Evolutionary conservation across 2,797 vertebrate genomes (phyloP).

Genomic region (Mormyrus hasselquistii): DNA sequence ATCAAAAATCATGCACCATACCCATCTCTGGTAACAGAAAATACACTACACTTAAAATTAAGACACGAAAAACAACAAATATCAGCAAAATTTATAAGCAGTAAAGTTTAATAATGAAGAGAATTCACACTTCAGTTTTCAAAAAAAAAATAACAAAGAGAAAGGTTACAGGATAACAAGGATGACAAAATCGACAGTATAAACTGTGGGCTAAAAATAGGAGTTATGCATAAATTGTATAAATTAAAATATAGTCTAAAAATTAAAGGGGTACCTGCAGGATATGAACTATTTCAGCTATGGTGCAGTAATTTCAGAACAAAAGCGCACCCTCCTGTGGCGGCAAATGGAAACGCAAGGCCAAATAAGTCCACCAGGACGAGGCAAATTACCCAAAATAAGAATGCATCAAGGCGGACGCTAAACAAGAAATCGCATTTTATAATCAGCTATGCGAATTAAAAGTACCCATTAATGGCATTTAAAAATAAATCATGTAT

Average conservation of each 20-base stretch:
- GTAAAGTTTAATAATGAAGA: neutral
- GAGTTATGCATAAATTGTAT: neutral
- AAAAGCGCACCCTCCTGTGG: slow-evolving; percentile 51
- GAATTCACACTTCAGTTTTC: neutral
- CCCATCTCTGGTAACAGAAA: neutral
- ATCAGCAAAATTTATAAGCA: neutral
- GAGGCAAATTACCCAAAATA: slow-evolving; percentile 35
- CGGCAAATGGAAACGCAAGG: neutral
- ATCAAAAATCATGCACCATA: neutral
- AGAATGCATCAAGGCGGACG: neutral
- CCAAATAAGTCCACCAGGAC: slow-evolving; percentile 42
- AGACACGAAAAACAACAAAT: neutral
- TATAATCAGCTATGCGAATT: neutral
- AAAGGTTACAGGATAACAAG: neutral
- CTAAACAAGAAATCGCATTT: neutral
- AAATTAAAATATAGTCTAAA: neutral
- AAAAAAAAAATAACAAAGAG: neutral
- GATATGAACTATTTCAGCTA: neutral
- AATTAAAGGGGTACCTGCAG: neutral
- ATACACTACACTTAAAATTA: neutral
- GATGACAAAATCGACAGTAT: neutral
- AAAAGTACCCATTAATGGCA: neutral
- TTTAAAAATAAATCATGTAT: neutral
- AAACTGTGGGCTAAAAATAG: neutral
- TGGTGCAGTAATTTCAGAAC: slow-evolving; percentile 10